Evolutionary conservation across 2,888 invertebrate genomes (phyloP), one percentile per base, ranked within the genome.

Genomic region (Erynnis tages): DNA sequence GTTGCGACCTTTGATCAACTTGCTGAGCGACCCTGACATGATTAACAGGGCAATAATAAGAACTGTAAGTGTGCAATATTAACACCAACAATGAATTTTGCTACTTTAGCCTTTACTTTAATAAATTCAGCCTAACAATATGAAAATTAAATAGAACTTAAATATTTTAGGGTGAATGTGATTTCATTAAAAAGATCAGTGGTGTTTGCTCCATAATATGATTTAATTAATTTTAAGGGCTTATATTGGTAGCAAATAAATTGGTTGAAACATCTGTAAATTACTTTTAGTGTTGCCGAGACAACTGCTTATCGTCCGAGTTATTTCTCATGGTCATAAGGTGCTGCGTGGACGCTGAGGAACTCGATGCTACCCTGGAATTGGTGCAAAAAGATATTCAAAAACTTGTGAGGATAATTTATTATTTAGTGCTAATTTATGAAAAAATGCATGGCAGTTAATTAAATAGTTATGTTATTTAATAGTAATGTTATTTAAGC

Each of bases 1-100:
- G 45, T 91, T 96, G 49, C 82, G 91, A 47, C 95, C 96, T 0
- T 81, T 94, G 27, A 84, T 96, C 40, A 91, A 93, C 69, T 82
- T 94, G 60, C 78, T 96, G 55, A 94, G 96, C 34, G 96, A 97
- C 84, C 97, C 98, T 44, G 97, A 97, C 90, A 97, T 95, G 74
- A 94, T 98, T 62, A 98, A 98, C 85, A 95, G 96, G 82, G 92
- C 94, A 57, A 94, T 97, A 71, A 92, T 97, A 69, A 96, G 95
- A 94, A 92, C 95, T 91, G 97, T 97, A 79, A 92, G 93, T 90
- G 35, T n/a, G n/a, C n/a, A n/a, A n/a, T n/a, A n/a, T n/a, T n/a
- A n/a, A n/a, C n/a, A n/a, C n/a, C n/a, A n/a, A n/a, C n/a, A n/a
- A n/a, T n/a, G n/a, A n/a, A n/a, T n/a, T n/a, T n/a, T n/a, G n/a